These are phyloP conservation scores for Sinosuthora webbiana DNA, from an alignment of 2,113 vertebrate species.

Conservation along the genomic window DNA sequence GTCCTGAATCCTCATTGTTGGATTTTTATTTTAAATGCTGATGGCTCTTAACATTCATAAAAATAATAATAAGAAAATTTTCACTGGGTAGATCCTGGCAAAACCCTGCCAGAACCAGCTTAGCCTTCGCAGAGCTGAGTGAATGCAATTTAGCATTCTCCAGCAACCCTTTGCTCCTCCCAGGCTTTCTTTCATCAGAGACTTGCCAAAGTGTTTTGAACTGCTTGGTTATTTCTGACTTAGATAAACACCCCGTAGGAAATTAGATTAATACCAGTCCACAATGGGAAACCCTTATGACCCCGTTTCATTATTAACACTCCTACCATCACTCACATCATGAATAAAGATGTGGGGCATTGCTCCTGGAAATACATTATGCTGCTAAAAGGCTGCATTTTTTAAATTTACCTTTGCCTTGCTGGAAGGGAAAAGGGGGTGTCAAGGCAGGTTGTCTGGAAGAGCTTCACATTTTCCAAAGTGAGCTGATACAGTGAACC, in stretches of 20 bases:
- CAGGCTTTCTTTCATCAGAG: background rate
- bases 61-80: background rate
- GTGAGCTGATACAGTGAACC: background rate
- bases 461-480: background rate
- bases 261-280: slow-evolving; percentile 38
- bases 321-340: background rate
- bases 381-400: background rate
- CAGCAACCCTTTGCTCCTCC: background rate
- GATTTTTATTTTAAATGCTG: background rate
- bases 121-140: background rate
- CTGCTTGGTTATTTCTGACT: slow-evolving; percentile 14
- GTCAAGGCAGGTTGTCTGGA: background rate
- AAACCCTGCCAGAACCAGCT: slow-evolving; percentile 2
- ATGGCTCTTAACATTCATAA: background rate
- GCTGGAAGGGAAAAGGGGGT: background rate
- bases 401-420: background rate
- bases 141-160: slow-evolving; percentile 1
- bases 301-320: slow-evolving; percentile 18
- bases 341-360: slow-evolving; percentile 1
- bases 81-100: background rate
- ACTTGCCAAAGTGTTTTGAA: slow-evolving; percentile 32
- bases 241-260: slow-evolving; percentile 40
- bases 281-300: background rate
- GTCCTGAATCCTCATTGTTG: background rate
- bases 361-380: background rate